These are phyloP conservation scores for Sphinx pinastri DNA, from an alignment of 2,888 invertebrate genomes.

Conservation along the genomic window DNA sequence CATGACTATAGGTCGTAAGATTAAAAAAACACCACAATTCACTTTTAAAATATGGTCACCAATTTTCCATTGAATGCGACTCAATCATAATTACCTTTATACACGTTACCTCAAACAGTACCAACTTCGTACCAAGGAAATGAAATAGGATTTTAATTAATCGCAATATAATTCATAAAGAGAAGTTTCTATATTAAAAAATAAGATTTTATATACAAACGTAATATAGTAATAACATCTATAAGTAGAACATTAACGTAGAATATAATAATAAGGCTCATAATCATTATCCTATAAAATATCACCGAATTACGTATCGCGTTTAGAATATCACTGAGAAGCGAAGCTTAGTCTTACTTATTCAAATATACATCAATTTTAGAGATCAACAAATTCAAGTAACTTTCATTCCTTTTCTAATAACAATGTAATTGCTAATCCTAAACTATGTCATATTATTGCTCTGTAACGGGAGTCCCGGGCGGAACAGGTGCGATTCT, in stretches of 20 bases:
- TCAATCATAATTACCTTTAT: not conserved
- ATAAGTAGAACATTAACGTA: conserved; percentile 54
- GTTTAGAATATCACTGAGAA: conserved; percentile 71
- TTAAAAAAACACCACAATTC: conserved; percentile 24
- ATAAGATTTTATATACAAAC: conserved; percentile 65
- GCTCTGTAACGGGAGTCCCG: conserved; percentile 28
- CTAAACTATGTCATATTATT: conserved; percentile 37
- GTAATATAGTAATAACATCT: conserved; percentile 62
- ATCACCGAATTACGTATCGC: conserved; percentile 82
- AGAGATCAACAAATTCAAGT: conserved; percentile 73
- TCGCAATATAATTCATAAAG: conserved; percentile 64
- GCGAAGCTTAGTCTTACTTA: conserved; percentile 59
- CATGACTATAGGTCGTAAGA: conserved; percentile 6
- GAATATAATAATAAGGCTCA: conserved; percentile 69
- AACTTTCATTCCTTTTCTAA: conserved; percentile 48
- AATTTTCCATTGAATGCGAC: not conserved
- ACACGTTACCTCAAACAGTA: not conserved
- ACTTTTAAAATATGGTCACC: not conserved
- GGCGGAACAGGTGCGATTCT: conserved; percentile 27
- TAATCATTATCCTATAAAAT: conserved; percentile 67
- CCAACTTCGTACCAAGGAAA: conserved; percentile 5
- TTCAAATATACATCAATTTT: conserved; percentile 62
- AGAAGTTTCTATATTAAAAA: conserved; percentile 64
- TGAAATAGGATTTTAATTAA: conserved; percentile 45
- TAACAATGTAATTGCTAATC: conserved; percentile 40